These are phyloP conservation scores for Corydoras maculifer DNA, from an alignment of 2,113 vertebrate genomes.

Conservation along the genomic window DNA sequence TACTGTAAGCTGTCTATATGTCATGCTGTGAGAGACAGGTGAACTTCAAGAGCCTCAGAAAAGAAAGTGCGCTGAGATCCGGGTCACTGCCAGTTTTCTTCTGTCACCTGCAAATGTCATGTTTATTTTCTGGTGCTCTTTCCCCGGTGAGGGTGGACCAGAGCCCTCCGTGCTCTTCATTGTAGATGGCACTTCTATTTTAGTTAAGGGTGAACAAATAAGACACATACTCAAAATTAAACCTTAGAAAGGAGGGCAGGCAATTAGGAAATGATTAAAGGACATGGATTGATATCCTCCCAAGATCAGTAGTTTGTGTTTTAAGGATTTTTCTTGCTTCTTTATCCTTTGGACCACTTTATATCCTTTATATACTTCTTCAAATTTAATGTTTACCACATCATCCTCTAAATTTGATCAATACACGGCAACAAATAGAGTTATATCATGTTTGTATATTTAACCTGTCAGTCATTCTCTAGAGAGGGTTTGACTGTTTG, in stretches of 20 bases:
- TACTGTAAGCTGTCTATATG: not conserved
- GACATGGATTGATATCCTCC: slow-evolving; percentile 18
- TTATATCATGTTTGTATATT: too few relatives aligned
- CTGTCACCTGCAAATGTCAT: slow-evolving; percentile 34
- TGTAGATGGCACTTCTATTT: slow-evolving; percentile 26
- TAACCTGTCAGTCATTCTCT: not conserved
- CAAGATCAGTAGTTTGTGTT: slow-evolving; percentile 18
- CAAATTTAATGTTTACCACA: not conserved
- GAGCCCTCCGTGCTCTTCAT: slow-evolving; percentile 10
- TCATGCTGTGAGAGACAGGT: not conserved
- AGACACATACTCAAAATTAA: not conserved
- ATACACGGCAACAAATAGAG: too few relatives aligned
- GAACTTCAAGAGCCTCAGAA: slow-evolving; percentile 13
- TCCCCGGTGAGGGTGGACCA: slow-evolving; percentile 6
- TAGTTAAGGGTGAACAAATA: slow-evolving; percentile 1
- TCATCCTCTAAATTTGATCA: not conserved
- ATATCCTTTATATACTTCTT: not conserved
- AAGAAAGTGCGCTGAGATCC: slow-evolving; percentile 1
- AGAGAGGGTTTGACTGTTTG: not conserved
- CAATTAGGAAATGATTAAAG: slow-evolving; percentile 1
- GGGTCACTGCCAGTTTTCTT: slow-evolving; percentile 3
- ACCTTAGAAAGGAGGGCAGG: too few relatives aligned
- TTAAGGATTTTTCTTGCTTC: slow-evolving; percentile 6
- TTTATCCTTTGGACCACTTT: not conserved
- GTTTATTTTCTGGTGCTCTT: slow-evolving; percentile 29